phyloP scores from a whole-genome alignment of 2,113 vertebrate genomes.

The Cygnus atratus region DNA sequence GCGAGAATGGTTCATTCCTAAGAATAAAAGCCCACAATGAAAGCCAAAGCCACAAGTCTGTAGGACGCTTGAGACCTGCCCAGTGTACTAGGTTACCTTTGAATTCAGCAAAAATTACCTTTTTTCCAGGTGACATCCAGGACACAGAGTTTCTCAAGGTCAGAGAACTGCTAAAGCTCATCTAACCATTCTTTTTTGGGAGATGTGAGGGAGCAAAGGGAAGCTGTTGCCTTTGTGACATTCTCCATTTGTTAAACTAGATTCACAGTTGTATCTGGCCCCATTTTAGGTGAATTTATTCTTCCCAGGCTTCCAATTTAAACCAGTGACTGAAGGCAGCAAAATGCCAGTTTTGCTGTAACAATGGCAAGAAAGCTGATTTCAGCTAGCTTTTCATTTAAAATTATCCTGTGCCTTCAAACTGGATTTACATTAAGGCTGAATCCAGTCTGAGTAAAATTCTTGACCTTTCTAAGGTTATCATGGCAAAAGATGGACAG shows the following conservation, averaged over 20 bases:
- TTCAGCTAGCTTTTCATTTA: slow-evolving; percentile 19
- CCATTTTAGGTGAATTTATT: slow-evolving; percentile 13
- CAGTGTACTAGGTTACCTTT: background rate
- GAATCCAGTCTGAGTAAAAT: background rate
- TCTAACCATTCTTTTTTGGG: background rate
- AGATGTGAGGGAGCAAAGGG: background rate
- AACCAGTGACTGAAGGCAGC: background rate
- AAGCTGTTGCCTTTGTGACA: slow-evolving; percentile 3
- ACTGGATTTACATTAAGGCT: background rate
- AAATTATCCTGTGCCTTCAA: background rate
- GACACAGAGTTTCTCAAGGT: background rate
- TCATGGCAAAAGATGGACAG: background rate
- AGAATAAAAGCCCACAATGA: background rate
- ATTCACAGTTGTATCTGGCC: background rate
- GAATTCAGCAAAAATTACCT: background rate
- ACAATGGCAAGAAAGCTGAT: background rate
- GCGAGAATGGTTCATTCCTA: background rate
- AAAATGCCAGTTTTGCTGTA: slow-evolving; percentile 16
- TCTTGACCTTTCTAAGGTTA: slow-evolving; percentile 10
- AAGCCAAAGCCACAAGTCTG: background rate
- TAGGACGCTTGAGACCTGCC: background rate
- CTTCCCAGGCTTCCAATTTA: slow-evolving; percentile 5
- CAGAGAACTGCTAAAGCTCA: background rate
- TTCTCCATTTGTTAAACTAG: slow-evolving; percentile 1
- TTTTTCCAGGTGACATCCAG: background rate